Percentiles rank a stretch among this genome's conserved stretches.
phyloP scores from a whole-genome alignment of 2,888 invertebrate genomes.

The Tribolium freemani region DNA sequence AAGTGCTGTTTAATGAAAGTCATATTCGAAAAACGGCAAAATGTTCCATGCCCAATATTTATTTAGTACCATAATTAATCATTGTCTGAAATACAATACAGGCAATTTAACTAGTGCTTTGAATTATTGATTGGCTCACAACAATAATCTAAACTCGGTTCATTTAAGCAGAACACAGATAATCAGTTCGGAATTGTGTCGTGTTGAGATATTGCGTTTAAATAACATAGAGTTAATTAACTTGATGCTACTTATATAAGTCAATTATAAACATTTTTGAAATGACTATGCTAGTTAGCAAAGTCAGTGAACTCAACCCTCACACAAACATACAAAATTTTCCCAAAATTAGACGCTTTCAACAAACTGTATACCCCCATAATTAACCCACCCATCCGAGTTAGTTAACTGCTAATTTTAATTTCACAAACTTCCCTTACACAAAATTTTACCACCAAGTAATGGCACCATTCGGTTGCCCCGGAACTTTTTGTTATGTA shows the following conservation, averaged over 20 bases:
- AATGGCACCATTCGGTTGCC: no score
- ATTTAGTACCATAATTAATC: conserved; percentile 27
- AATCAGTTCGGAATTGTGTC: conserved; percentile 33
- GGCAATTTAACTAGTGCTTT: conserved; percentile 23
- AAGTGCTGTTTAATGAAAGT: background rate
- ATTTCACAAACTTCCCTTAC: no score
- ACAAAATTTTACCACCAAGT: no score
- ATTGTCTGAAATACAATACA: conserved; percentile 33
- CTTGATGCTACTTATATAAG: background rate
- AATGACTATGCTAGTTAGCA: background rate
- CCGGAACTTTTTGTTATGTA: conserved; percentile 1
- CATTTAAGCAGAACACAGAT: conserved; percentile 37
- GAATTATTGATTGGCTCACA: conserved; percentile 30
- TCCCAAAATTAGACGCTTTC: background rate
- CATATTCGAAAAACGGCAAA: background rate
- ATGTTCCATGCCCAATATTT: conserved; percentile 19
- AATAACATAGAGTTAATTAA: conserved; percentile 19
- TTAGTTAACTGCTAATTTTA: no score
- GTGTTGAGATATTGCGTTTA: conserved; percentile 19
- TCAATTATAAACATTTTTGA: background rate
- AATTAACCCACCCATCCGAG: background rate
- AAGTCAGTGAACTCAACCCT: background rate
- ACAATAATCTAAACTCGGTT: conserved; percentile 39
- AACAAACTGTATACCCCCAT: background rate
- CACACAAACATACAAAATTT: background rate